phyloP scores from a whole-genome alignment of 2,113 vertebrate genomes.

The Gavialis gangeticus region DNA sequence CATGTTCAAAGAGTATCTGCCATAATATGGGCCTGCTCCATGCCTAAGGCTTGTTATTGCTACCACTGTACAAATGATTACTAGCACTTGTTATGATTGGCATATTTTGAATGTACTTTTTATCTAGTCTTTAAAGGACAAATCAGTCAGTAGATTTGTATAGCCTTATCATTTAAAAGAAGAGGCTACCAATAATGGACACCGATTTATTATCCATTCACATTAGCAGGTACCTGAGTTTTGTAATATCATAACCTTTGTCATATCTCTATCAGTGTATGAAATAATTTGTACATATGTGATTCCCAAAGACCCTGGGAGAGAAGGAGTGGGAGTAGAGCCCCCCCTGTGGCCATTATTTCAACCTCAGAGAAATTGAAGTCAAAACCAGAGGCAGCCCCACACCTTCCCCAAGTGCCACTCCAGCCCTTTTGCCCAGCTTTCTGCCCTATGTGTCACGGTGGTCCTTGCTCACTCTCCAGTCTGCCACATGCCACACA shows the following conservation, averaged over 20 bases:
- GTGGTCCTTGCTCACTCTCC: no score
- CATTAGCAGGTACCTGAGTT: background rate
- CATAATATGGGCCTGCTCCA: background rate
- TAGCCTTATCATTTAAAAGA: background rate
- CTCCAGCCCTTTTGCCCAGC: no score
- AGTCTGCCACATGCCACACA: no score
- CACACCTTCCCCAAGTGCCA: no score
- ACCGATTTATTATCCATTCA: background rate
- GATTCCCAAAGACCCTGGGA: background rate
- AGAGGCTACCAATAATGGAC: background rate
- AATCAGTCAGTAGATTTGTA: background rate
- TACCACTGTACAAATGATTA: background rate
- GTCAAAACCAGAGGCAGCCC: no score
- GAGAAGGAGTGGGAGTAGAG: background rate
- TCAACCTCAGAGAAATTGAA: background rate
- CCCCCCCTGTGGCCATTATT: background rate
- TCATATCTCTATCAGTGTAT: background rate
- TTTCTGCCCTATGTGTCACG: no score
- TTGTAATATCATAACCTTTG: background rate
- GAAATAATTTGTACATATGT: background rate
- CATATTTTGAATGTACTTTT: background rate
- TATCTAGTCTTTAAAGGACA: background rate
- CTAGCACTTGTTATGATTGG: no score
- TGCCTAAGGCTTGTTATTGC: background rate
- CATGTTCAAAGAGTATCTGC: background rate